Evolutionary conservation across 2,888 invertebrate species (phyloP).

Genomic region (Julus scandinavius): DNA sequence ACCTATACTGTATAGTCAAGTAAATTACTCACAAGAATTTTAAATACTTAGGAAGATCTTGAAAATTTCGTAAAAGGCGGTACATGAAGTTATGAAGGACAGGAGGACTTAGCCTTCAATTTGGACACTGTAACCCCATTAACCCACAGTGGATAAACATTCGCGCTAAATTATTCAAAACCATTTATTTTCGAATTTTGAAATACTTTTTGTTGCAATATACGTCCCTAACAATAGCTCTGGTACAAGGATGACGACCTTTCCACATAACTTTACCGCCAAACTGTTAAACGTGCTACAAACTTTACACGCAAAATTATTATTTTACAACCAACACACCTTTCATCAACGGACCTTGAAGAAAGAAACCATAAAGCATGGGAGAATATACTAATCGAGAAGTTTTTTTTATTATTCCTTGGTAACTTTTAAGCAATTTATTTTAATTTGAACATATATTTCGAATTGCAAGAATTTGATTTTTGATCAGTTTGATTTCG

Average conservation of each 20-base stretch:
- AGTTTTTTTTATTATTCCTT: background rate
- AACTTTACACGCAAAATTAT: background rate
- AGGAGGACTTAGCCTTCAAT: background rate
- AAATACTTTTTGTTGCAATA: background rate
- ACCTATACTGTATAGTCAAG: no score
- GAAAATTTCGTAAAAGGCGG: no score
- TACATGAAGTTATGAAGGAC: background rate
- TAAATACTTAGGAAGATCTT: no score
- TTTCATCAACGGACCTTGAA: slow-evolving; percentile 34
- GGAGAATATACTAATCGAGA: background rate
- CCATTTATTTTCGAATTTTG: background rate
- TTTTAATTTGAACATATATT: background rate
- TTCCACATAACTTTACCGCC: background rate
- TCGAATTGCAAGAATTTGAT: background rate
- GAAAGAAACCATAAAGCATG: background rate
- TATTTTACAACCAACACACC: background rate
- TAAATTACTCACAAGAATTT: no score
- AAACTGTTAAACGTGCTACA: background rate
- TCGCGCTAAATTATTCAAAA: background rate
- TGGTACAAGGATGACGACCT: slow-evolving; percentile 11
- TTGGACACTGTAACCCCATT: background rate
- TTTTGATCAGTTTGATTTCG: slow-evolving; percentile 16
- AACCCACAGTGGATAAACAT: background rate
- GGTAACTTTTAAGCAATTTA: background rate
- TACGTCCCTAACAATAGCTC: background rate